These are phyloP conservation scores for Anas georgica DNA, from an alignment of 2,797 vertebrate species.

Conservation along the genomic window DNA sequence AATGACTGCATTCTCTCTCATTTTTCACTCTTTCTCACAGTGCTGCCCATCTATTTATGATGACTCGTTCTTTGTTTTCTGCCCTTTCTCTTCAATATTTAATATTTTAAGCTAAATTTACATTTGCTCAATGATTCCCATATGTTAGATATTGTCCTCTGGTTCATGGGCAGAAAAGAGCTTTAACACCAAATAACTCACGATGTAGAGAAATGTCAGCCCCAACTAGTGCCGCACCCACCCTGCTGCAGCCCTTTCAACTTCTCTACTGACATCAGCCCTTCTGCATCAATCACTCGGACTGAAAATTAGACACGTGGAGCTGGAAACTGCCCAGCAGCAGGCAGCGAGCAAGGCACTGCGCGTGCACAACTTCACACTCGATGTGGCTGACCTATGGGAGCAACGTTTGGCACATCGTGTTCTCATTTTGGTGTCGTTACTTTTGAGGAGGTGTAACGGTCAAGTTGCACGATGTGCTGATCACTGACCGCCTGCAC, in stretches of 20 bases:
- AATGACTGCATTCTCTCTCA: constrained; percentile 20
- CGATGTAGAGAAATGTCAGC: background rate
- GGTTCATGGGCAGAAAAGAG: background rate
- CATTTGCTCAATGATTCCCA: constrained; percentile 42
- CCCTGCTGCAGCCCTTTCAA: background rate
- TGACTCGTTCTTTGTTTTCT: constrained; percentile 44
- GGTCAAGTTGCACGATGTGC: accelerated
- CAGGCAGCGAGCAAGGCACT: background rate
- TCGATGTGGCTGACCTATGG: background rate
- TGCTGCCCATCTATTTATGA: constrained; percentile 59
- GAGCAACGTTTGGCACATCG: background rate
- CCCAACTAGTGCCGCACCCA: background rate
- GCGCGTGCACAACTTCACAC: background rate
- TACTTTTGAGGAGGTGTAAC: background rate
- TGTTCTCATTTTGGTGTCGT: background rate
- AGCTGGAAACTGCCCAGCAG: background rate
- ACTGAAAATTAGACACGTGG: background rate
- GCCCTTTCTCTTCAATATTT: constrained; percentile 56
- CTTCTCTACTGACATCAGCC: background rate
- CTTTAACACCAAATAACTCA: background rate
- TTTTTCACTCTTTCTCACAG: constrained; percentile 62
- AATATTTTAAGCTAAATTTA: constrained; percentile 67
- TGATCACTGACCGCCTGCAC: accelerated
- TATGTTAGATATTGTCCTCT: background rate
- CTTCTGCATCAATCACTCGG: background rate